Base-by-base conservation (phyloP, 2,113 vertebrate genomes). In the Aspiorhynchus laticeps region DNA sequence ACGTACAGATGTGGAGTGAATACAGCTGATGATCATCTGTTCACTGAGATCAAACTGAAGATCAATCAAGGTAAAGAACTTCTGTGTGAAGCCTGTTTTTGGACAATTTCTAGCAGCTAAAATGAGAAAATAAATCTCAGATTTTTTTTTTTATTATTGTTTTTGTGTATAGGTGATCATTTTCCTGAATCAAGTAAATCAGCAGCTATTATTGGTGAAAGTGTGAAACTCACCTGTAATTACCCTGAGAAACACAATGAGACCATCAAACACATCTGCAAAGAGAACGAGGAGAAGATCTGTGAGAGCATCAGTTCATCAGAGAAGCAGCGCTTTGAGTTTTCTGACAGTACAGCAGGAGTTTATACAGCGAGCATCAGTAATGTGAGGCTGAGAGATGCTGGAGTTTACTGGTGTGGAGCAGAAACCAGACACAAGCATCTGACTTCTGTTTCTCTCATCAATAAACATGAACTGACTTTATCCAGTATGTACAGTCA, bases 321-420 rank as follows among this genome's bases (percentile, higher is more conserved):
- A 0, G 2, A 38, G 15, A 43, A 4, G 2, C 1, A 36, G 33
- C 46, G 56, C 36, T 0, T 48, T 82, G 59, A 75, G 56, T 51
- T 90, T 11, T 67, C 21, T 46, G 51, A 76, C 11, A n/a, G 81
- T 28, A 41, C 59, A 69, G 14, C 61, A 71, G 17, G 28, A 26
- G 11, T 75, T 82, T 90, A 86, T 87, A 90, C 59, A 24, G 88
- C 90, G 79, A 86, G 0, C 14, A 75, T 93, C 48, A 26, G 51
- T 1, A 11, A 43, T 11, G 63, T 90, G 85, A 85, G 41, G 0
- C 12, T 24, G 2, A 7, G 26, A 77, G 90, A 91, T 76, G 31
- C 69, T 21, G 74, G 65, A 87, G 85, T 7, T 63, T 91, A 91
- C 84, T 75, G 33, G 73, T 92, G 90, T 88, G 87, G 28, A 36